Conservation (phyloP, 2,113 vertebrate genomes). For the Cephalopholis sonnerati region DNA sequence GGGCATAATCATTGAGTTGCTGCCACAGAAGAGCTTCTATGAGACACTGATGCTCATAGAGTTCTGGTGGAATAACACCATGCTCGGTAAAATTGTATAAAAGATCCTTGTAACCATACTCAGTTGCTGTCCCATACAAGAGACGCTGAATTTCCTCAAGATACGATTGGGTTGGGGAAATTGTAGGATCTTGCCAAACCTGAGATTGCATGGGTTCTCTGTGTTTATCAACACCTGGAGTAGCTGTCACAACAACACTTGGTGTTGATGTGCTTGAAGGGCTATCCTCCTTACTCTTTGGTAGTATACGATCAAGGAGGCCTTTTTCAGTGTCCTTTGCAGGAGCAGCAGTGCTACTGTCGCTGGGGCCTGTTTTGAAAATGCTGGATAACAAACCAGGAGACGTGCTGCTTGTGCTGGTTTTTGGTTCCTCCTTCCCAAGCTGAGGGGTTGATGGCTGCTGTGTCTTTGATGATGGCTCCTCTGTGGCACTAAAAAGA, state of each 20-base stretch:
- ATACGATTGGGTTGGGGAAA: conserved; percentile 75
- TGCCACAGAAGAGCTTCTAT: conserved; percentile 86
- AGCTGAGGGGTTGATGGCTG: conserved; percentile 58
- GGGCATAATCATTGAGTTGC: conserved; percentile 84
- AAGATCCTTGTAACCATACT: conserved; percentile 86
- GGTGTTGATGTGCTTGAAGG: conserved; percentile 40
- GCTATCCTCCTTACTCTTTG: conserved; percentile 59
- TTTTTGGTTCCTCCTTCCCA: conserved; percentile 68
- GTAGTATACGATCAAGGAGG: conserved; percentile 47
- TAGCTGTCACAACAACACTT: conserved; percentile 5
- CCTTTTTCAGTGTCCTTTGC: conserved; percentile 74
- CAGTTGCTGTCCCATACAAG: conserved; percentile 80
- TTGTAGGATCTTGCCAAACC: conserved; percentile 59
- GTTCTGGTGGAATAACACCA: conserved; percentile 82
- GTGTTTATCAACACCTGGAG: conserved; percentile 2
- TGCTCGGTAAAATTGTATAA: conserved; percentile 83
- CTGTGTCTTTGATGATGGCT: conserved; percentile 70
- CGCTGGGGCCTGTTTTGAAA: conserved; percentile 82
- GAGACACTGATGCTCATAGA: conserved; percentile 85
- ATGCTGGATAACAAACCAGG: conserved; percentile 86
- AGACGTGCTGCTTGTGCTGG: conserved; percentile 50
- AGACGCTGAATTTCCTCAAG: conserved; percentile 83
- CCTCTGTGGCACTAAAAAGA: conserved; percentile 85
- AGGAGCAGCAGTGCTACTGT: conserved; percentile 68
- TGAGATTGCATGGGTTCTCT: conserved; percentile 41